Conservation (phyloP, 1,140 invertebrate species). For the Diorhabda elongata region DNA sequence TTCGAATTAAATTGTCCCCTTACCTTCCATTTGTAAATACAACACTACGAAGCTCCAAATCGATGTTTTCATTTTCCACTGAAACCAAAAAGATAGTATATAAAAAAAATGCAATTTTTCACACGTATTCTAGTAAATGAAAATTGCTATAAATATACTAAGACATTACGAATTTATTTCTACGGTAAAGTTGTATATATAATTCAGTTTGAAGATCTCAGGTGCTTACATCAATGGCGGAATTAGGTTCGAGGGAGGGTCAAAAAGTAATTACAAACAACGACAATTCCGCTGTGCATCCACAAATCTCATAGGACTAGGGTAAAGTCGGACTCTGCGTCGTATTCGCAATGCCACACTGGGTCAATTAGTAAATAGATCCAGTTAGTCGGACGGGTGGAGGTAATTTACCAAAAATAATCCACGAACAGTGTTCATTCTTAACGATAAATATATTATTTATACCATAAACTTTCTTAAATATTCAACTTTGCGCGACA, state of each 20-base stretch:
- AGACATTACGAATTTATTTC: no score
- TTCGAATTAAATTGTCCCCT: no score
- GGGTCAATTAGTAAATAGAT: background rate
- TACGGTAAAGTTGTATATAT: background rate
- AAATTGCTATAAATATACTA: no score
- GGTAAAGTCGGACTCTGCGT: background rate
- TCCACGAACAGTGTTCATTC: background rate
- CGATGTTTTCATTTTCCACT: background rate
- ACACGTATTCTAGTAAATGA: no score
- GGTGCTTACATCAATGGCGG: background rate
- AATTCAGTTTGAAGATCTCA: background rate
- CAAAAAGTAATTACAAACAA: constrained; percentile 1
- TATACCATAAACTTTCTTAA: no score
- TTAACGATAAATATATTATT: no score
- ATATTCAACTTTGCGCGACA: no score
- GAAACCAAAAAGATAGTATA: background rate
- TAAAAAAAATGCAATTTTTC: no score
- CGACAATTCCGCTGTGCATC: background rate
- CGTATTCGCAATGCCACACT: background rate
- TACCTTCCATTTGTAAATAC: background rate
- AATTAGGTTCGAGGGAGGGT: background rate
- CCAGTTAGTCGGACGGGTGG: background rate
- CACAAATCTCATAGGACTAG: background rate
- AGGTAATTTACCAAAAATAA: background rate
- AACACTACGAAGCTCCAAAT: background rate